Conservation (phyloP, 1,140 invertebrate genomes). For the Tyrophagus putrescentiae region DNA sequence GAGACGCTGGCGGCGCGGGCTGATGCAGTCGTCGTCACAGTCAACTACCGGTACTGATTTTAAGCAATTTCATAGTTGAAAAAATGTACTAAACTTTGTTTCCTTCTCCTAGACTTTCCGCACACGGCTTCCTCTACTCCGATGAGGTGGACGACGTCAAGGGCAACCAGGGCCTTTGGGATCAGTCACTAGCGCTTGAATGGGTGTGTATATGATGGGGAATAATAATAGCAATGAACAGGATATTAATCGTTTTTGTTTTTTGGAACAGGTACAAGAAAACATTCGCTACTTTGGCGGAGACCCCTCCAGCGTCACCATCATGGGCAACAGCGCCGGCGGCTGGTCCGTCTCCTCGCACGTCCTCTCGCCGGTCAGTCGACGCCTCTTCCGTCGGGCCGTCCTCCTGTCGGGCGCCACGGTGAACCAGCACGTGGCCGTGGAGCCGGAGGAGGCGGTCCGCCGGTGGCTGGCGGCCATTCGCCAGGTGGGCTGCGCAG, state of each 20-base stretch:
- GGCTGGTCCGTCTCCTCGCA: slow-evolving; percentile 86
- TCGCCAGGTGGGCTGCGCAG: slow-evolving; percentile 65
- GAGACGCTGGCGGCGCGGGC: slow-evolving; percentile 63
- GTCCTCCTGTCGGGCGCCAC: slow-evolving; percentile 47
- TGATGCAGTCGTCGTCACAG: slow-evolving; percentile 40
- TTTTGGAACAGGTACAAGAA: slow-evolving; percentile 43
- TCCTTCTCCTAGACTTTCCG: too few species aligned
- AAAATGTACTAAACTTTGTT: too few species aligned
- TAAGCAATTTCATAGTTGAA: too few species aligned
- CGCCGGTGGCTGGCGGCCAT: slow-evolving; percentile 58
- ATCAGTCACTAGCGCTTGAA: slow-evolving; percentile 36
- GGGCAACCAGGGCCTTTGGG: slow-evolving; percentile 43
- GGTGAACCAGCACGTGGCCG: slow-evolving; percentile 62
- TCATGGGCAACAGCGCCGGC: slow-evolving; percentile 91
- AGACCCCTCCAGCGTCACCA: slow-evolving; percentile 78
- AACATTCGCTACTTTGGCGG: slow-evolving; percentile 88
- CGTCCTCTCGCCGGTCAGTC: slow-evolving; percentile 64
- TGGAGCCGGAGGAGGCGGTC: slow-evolving; percentile 61
- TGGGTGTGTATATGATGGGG: too few species aligned
- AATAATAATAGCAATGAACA: too few species aligned
- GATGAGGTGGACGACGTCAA: slow-evolving; percentile 15
- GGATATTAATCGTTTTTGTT: too few species aligned
- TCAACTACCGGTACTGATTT: slow-evolving; percentile 42
- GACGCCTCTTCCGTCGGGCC: slow-evolving; percentile 60
- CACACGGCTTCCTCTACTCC: slow-evolving; percentile 19